Percentiles rank a stretch among this genome's conserved stretches.
These are phyloP conservation scores for Leptopilina boulardi DNA, from an alignment of 1,140 invertebrate genomes.

Conservation along the genomic window DNA sequence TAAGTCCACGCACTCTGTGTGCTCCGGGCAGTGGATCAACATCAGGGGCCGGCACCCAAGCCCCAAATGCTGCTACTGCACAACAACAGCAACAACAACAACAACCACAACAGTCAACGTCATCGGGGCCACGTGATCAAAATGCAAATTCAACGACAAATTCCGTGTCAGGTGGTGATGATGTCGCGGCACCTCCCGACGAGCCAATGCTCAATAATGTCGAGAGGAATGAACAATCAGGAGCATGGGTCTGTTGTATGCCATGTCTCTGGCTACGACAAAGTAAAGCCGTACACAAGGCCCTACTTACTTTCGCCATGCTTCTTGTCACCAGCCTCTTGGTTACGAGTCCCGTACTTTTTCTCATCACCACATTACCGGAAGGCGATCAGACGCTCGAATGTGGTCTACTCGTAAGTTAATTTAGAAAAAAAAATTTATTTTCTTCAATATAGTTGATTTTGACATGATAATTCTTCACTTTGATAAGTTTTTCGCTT, in stretches of 20 bases:
- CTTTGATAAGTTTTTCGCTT: no score
- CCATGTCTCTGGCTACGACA: constrained; percentile 78
- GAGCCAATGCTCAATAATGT: constrained; percentile 68
- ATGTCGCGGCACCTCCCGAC: constrained; percentile 45
- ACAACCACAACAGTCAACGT: neutral
- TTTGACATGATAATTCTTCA: no score
- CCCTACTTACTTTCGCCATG: constrained; percentile 78
- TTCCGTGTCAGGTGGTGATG: constrained; percentile 39
- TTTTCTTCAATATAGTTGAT: no score
- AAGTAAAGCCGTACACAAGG: constrained; percentile 79
- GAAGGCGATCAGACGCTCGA: constrained; percentile 76
- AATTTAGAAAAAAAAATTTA: no score
- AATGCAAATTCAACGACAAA: constrained; percentile 17
- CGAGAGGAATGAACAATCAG: constrained; percentile 62
- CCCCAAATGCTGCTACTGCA: constrained; percentile 31
- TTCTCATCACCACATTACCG: constrained; percentile 78
- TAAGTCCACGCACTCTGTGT: constrained; percentile 65
- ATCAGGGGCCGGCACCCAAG: constrained; percentile 23
- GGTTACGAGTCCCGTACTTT: constrained; percentile 80
- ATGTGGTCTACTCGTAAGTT: constrained; percentile 73
- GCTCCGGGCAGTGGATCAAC: constrained; percentile 54
- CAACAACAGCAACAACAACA: constrained; percentile 6
- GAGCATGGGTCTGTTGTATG: constrained; percentile 79
- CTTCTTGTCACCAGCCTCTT: constrained; percentile 78
- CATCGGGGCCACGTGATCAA: neutral